Percentiles rank a stretch among this genome's conserved stretches.
Conservation (phyloP, 2,888 invertebrate species). For the Chaetogeoica ovagalla region DNA sequence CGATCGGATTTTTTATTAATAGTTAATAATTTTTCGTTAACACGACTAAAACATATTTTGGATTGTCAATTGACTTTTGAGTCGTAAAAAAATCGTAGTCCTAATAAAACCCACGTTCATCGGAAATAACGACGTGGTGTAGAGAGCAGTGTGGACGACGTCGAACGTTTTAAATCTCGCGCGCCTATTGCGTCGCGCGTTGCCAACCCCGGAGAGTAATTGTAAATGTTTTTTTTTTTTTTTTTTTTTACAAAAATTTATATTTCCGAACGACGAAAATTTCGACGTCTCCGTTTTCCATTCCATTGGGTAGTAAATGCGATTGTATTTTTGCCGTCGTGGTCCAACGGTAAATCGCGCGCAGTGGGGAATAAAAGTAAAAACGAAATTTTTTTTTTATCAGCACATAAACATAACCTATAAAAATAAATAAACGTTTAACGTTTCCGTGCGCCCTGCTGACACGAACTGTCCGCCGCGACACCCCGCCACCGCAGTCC, state of each 20-base stretch:
- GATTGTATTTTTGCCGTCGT: too few relatives aligned
- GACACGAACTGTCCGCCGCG: constrained; percentile 29
- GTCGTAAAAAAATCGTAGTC: too few relatives aligned
- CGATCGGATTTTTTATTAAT: too few relatives aligned
- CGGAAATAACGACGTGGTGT: not conserved
- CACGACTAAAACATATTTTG: too few relatives aligned
- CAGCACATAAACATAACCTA: constrained; percentile 45
- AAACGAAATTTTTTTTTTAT: constrained; percentile 26
- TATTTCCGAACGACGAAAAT: not conserved
- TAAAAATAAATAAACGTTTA: not conserved
- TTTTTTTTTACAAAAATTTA: too few relatives aligned
- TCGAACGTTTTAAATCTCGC: constrained; percentile 12
- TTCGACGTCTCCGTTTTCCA: too few relatives aligned
- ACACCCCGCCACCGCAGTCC: constrained; percentile 11
- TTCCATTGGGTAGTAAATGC: too few relatives aligned
- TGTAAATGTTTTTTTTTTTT: not conserved
- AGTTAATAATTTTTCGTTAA: too few relatives aligned
- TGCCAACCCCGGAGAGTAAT: not conserved
- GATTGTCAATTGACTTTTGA: too few relatives aligned
- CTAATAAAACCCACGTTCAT: too few relatives aligned
- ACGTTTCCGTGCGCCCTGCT: constrained; percentile 36
- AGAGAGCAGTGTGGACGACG: not conserved
- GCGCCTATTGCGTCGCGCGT: not conserved
- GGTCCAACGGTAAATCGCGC: too few relatives aligned
- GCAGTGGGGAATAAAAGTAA: not conserved